These are phyloP conservation scores for Chelonoidis abingdonii DNA, from an alignment of 2,113 vertebrate species.

Conservation along the genomic window DNA sequence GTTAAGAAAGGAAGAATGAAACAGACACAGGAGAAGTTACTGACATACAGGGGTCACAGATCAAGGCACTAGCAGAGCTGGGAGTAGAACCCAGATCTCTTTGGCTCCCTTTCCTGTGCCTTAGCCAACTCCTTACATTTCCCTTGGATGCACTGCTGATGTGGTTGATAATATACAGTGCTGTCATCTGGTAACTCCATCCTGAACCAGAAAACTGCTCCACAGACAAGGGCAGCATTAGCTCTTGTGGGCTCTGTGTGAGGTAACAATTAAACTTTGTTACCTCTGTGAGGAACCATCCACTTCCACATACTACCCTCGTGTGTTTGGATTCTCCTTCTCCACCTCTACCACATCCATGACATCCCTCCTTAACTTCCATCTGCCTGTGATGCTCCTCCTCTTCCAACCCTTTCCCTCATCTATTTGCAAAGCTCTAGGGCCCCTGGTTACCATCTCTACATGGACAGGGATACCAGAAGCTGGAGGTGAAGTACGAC, in stretches of 20 bases:
- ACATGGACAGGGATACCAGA: not conserved
- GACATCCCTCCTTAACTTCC: not conserved
- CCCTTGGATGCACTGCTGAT: not conserved
- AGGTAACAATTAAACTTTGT: not conserved
- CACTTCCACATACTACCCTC: not conserved
- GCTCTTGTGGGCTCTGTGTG: not conserved
- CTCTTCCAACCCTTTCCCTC: not conserved
- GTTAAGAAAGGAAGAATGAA: not conserved
- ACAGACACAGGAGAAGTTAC: not conserved
- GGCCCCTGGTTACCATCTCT: not conserved
- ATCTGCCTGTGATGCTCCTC: not conserved
- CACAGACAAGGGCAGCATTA: not conserved
- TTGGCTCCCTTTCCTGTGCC: not conserved
- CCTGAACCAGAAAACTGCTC: not conserved
- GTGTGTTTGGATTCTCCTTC: not conserved
- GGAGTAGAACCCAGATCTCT: not conserved
- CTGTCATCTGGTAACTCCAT: not conserved
- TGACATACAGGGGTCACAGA: not conserved
- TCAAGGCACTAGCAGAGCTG: not conserved
- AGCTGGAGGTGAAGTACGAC: not conserved
- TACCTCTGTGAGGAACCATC: not conserved
- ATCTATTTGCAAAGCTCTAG: not conserved
- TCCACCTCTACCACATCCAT: not conserved
- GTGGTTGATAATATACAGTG: too few relatives aligned
- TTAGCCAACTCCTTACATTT: not conserved